A percentile compares a stretch with the other conserved stretches of the same genome.
Evolutionary conservation across 2,113 vertebrate genomes (phyloP).

Genomic region (Notothenia rossii): DNA sequence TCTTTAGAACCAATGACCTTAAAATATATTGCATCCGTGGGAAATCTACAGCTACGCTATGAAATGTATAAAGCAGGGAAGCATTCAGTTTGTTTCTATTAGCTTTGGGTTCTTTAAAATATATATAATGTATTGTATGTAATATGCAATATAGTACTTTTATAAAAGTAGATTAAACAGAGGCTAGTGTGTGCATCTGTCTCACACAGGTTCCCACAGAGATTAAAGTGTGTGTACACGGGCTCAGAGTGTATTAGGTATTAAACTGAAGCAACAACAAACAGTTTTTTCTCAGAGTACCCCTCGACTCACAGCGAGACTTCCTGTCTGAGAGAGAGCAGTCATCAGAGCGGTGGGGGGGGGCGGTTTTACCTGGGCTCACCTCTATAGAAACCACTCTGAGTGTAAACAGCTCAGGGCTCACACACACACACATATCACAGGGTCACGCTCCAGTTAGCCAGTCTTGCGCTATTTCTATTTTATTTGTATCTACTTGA

Average conservation of each 20-base stretch:
- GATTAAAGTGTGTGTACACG: slow-evolving; percentile 8
- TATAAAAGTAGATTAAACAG: slow-evolving; percentile 31
- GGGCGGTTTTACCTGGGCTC: slow-evolving; percentile 61
- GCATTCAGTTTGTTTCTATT: neutral
- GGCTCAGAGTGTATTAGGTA: neutral
- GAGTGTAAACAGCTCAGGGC: slow-evolving; percentile 62
- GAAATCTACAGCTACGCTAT: no score
- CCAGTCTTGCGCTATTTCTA: neutral
- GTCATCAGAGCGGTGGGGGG: slow-evolving; percentile 14
- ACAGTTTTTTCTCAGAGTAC: neutral
- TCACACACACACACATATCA: slow-evolving; percentile 55
- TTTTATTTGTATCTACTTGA: no score
- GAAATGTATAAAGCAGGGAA: neutral
- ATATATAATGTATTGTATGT: neutral
- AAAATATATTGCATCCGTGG: no score
- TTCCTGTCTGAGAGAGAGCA: slow-evolving; percentile 33
- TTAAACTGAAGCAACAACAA: neutral
- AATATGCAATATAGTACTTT: neutral
- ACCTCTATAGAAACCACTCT: slow-evolving; percentile 59
- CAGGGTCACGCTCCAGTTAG: slow-evolving; percentile 36
- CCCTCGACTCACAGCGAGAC: slow-evolving; percentile 16
- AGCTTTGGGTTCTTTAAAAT: slow-evolving; percentile 5
- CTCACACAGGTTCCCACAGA: slow-evolving; percentile 4
- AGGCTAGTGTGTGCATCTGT: slow-evolving; percentile 43
- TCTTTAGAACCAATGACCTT: no score